Conservation (phyloP, 2,888 invertebrate genomes). For the Diarsia dahlii region DNA sequence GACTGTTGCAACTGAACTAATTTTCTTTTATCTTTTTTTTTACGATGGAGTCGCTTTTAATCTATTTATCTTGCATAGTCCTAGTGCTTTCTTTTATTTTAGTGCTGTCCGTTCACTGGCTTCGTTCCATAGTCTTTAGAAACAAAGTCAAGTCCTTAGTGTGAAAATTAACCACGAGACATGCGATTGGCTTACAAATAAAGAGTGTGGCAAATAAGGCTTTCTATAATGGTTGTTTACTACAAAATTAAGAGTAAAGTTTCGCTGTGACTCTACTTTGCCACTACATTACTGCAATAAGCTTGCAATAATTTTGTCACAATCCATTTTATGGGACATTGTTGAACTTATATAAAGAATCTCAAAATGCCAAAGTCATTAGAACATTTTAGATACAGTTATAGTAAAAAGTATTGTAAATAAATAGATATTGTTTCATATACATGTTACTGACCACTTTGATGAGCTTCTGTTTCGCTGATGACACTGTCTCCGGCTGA, state of each 20-base stretch:
- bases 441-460: slow-evolving; percentile 85
- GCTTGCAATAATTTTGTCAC: slow-evolving; percentile 76
- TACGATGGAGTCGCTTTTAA: slow-evolving; percentile 46
- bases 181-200: slow-evolving; percentile 85
- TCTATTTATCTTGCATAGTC: slow-evolving; percentile 40
- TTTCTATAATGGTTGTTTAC: slow-evolving; percentile 77
- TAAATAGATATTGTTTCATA: slow-evolving; percentile 16
- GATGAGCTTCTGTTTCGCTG: slow-evolving; percentile 89
- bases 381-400: slow-evolving; percentile 25
- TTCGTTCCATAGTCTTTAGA: slow-evolving; percentile 50
- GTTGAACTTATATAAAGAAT: slow-evolving; percentile 17
- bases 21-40: slow-evolving; percentile 63
- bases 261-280: slow-evolving; percentile 91
- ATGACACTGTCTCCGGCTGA: slow-evolving; percentile 87
- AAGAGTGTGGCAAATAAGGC: slow-evolving; percentile 87
- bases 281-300: slow-evolving; percentile 86
- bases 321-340: slow-evolving; percentile 53
- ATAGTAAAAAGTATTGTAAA: slow-evolving; percentile 12
- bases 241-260: slow-evolving; percentile 88
- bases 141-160: slow-evolving; percentile 56
- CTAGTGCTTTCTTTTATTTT: slow-evolving; percentile 56
- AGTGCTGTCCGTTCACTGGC: slow-evolving; percentile 57
- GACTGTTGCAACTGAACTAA: slow-evolving; percentile 79
- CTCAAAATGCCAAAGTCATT: slow-evolving; percentile 49
- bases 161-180: slow-evolving; percentile 74